Conservation (phyloP, 2,797 vertebrate genomes). For the Rallus crepitans region DNA sequence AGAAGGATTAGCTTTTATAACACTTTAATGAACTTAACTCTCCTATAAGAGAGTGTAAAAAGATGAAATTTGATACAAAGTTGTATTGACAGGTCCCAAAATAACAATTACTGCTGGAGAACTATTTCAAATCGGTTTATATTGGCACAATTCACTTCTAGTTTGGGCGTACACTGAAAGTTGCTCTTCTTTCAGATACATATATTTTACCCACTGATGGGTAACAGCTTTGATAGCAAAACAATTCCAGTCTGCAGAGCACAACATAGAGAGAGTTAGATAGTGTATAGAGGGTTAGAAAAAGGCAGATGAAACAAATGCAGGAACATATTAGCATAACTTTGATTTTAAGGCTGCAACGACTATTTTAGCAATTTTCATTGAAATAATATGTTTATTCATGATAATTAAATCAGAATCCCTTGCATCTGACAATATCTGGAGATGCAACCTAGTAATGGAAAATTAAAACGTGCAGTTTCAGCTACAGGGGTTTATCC, state of each 20-base stretch:
- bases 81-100: not conserved
- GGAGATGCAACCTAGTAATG: not conserved
- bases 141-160: not conserved
- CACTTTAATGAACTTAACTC: not conserved
- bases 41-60: not conserved
- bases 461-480: conserved; percentile 42
- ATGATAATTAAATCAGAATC: not conserved
- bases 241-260: not conserved
- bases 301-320: not conserved
- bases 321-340: not conserved
- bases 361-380: not conserved
- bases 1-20: not conserved
- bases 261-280: not conserved
- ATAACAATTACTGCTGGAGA: not conserved
- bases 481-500: not conserved
- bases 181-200: not conserved
- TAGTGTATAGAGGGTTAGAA: not conserved
- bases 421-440: not conserved
- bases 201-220: not conserved
- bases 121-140: not conserved
- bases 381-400: not conserved
- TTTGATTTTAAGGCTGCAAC: not conserved
- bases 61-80: not conserved
- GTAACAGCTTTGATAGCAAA: conserved; percentile 12
- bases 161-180: not conserved